A percentile compares a stretch with the other conserved stretches of the same genome.
phyloP scores from a whole-genome alignment of 2,888 invertebrate species.

The Cactoblastis cactorum region DNA sequence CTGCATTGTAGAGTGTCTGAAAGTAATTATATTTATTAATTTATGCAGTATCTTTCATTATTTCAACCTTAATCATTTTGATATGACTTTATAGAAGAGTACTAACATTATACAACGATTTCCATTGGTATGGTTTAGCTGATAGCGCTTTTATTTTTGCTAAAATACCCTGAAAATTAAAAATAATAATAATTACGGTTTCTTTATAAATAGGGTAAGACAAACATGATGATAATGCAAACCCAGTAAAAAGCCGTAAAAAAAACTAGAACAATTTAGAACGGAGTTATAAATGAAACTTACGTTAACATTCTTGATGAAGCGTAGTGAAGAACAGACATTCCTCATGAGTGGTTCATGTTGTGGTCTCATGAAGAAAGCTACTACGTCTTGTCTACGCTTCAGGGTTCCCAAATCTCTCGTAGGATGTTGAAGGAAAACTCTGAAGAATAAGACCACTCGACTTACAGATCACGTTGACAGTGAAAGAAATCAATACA shows the following conservation, averaged over 20 bases:
- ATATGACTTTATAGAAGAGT: background rate
- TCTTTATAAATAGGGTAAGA: too few relatives aligned
- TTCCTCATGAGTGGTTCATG: constrained; percentile 81
- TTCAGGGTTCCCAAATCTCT: constrained; percentile 79
- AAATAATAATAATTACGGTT: background rate
- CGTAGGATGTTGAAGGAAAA: constrained; percentile 85
- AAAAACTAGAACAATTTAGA: too few relatives aligned
- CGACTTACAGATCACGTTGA: too few relatives aligned
- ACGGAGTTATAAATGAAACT: constrained; percentile 29
- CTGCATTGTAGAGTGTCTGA: constrained; percentile 84
- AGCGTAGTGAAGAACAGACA: constrained; percentile 80
- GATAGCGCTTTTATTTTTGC: constrained; percentile 81
- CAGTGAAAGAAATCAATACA: too few relatives aligned
- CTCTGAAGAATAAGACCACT: too few relatives aligned
- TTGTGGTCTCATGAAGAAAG: constrained; percentile 81
- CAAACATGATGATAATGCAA: background rate
- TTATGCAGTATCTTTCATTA: too few relatives aligned
- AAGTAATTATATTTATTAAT: constrained; percentile 24
- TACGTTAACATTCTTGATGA: constrained; percentile 82
- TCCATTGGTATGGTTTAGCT: constrained; percentile 83
- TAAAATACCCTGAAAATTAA: constrained; percentile 75
- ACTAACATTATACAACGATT: constrained; percentile 83
- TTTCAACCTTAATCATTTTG: background rate
- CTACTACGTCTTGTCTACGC: constrained; percentile 84
- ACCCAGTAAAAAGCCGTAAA: background rate